Base-by-base conservation (phyloP, 2,888 invertebrate species). In the Ryuthela nishihirai region DNA sequence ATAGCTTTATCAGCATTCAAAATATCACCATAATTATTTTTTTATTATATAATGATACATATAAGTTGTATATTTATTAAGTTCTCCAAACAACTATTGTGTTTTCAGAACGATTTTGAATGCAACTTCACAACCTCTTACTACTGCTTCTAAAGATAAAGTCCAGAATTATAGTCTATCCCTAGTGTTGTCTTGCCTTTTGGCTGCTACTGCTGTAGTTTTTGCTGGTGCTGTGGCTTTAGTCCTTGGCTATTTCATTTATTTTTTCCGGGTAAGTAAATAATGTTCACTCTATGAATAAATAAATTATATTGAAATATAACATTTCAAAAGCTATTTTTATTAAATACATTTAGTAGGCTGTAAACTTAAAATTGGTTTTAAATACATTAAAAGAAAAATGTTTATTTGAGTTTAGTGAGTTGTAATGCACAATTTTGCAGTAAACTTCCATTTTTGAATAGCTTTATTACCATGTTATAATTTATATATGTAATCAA, bases 91-190 rank as follows among this genome's bases (percentile, higher is more conserved):
- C n/a, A n/a, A n/a, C n/a, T n/a, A n/a, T n/a, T n/a, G n/a, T n/a
- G 17, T 41, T 35, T 18, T 5, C 23, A 50, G 49, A 23, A 36
- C 32, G 6, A 24, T 56, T 10, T 10, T 56, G 1, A 41, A 32
- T 10, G 17, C 49, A n/a, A 49, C 56, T 7, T 42, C 41, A 50
- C 41, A 50, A 2, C 56, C 50, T 18, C 12, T 56, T 20, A 50
- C 49, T 36, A 24, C 35, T 35, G 17, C 29, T 5, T 26, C 29
- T 3, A 56, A 41, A 42, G n/a, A 20, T 23, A 20, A 9, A 41
- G 12, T 50, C 1, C n/a, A 29, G 15, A 36, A 50, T n/a, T 45
- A 44, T 15, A 50, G 46, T 24, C 4, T 35, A n/a, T n/a, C 38
- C 3, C 15, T 56, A 6, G 29, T 45, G 6, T 56, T 45, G 41